Evolutionary conservation across 2,888 invertebrate species (phyloP), one percentile per base, ranked within the genome.

Genomic region (Eristalinus sepulchralis): DNA sequence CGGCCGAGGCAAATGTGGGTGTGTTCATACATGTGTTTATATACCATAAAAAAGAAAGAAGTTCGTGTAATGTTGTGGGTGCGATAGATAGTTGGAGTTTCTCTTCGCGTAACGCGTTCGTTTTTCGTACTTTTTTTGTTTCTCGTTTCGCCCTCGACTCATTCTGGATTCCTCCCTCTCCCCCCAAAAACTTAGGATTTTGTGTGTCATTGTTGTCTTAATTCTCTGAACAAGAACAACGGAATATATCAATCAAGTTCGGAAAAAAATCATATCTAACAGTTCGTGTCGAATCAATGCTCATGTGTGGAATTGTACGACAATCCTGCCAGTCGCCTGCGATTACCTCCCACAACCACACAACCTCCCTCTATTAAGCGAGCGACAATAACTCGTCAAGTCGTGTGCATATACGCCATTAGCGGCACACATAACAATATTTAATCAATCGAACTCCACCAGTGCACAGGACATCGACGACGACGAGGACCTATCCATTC

Each of bases 11-110:
- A 83, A 86, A 86, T 86, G 86, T 86, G 86, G 86, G 86, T 86
- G 86, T 86, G 86, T 86, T 86, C 86, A 70, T 85, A 85, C 81
- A 85, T 81, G 77, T 85, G 81, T 81, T 78, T 81, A 81, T 77
- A 77, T 81, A 81, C 72, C 72, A 68, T 70, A 77, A 77, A 53
- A 78, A 47, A n/a, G n/a, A 39, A 39, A 11, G 36, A 39, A 77
- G 59, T 80, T 72, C 55, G 47, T 77, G 63, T 81, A 27, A 59
- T 80, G 75, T 62, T 75, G 64, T 80, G 77, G 72, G 73, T 68
- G 77, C 81, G 81, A 73, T 81, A 85, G 85, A 81, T 81, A 85
- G 85, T 78, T 80, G 63, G 63, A 17, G 13, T 60, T 33, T 31
- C 47, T 66, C 36, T 66, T 63, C 63, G 66, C 20, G 75, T 71